Evolutionary conservation across 2,113 vertebrate genomes (phyloP).

Genomic region (Myotis brandtii): DNA sequence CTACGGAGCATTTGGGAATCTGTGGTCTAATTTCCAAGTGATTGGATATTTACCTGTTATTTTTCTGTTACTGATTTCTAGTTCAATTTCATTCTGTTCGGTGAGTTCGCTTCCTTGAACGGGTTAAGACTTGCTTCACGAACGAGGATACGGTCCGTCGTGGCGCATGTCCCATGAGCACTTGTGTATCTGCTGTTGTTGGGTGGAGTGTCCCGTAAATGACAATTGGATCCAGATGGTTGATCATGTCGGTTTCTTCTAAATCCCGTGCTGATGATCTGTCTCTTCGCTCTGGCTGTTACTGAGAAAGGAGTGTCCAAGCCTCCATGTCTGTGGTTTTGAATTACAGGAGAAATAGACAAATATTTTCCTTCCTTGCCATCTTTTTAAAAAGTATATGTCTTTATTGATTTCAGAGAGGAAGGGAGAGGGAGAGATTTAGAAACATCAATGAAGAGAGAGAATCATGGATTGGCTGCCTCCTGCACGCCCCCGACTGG

Average conservation of each 20-base stretch:
- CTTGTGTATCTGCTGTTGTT: not conserved
- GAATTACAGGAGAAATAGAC: no score
- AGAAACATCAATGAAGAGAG: no score
- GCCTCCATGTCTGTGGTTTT: not conserved
- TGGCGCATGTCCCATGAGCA: not conserved
- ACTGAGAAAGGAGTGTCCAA: not conserved
- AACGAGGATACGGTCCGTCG: not conserved
- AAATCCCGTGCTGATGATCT: not conserved
- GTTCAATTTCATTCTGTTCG: not conserved
- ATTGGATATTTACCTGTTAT: not conserved
- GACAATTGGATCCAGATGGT: slow-evolving; percentile 59
- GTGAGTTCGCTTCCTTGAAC: not conserved
- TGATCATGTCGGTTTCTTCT: not conserved
- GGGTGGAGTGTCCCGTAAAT: slow-evolving; percentile 30
- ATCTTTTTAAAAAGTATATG: no score
- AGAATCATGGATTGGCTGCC: no score
- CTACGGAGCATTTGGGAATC: not conserved
- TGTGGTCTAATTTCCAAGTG: not conserved
- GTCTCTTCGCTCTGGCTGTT: not conserved
- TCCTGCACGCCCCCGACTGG: no score
- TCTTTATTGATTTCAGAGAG: no score
- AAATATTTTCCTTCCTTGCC: no score
- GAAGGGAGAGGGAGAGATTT: no score
- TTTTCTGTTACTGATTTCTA: not conserved
- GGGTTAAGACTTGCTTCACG: not conserved